Evolutionary conservation across 1,140 invertebrate species (phyloP).

Genomic region (Drosophila sechellia): DNA sequence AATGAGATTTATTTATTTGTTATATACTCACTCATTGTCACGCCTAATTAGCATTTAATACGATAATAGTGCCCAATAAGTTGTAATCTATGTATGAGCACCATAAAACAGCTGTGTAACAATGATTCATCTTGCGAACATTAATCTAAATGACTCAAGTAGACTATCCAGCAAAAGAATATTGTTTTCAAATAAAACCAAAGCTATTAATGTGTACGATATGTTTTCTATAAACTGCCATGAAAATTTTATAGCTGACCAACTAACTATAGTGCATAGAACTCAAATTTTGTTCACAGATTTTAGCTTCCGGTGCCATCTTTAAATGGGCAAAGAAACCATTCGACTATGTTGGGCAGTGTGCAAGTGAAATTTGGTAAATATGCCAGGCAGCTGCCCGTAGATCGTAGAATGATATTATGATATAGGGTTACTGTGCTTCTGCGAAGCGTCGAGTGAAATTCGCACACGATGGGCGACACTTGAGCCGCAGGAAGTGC

Average conservation of each 20-base stretch:
- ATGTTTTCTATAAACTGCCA: background rate
- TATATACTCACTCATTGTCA: too few relatives aligned
- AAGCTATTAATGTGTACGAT: background rate
- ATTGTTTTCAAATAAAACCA: too few relatives aligned
- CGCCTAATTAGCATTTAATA: too few relatives aligned
- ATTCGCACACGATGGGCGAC: conserved; percentile 25
- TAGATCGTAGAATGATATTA: background rate
- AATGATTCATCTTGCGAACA: background rate
- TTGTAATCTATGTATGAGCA: background rate
- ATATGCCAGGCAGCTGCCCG: conserved; percentile 22
- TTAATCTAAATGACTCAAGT: background rate
- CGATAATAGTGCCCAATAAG: background rate
- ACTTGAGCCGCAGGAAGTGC: conserved; percentile 58
- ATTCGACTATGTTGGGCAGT: conserved; percentile 4
- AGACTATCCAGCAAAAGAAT: background rate
- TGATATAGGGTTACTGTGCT: conserved; percentile 32
- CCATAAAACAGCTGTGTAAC: background rate
- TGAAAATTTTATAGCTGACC: background rate
- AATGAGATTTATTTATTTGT: background rate
- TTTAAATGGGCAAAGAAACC: background rate
- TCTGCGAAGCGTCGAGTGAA: conserved; percentile 5
- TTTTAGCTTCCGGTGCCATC: background rate
- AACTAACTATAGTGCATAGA: background rate
- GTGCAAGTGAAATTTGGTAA: conserved; percentile 11
- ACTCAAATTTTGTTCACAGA: background rate